Conservation (phyloP, 2,113 vertebrate species). For the Anarhynchus alexandrinus region DNA sequence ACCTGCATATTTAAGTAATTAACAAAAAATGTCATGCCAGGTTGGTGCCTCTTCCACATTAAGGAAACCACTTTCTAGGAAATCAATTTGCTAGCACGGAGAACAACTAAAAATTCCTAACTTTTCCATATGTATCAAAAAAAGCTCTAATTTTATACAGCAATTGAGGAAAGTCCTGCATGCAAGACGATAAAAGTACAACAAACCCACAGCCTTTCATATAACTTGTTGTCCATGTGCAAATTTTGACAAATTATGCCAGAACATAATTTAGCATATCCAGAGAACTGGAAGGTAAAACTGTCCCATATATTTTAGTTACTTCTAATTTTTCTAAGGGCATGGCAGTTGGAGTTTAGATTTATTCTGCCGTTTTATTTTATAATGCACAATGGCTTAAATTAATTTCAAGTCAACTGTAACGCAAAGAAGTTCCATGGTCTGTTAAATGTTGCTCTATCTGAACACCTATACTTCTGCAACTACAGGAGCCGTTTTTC, state of each 20-base stretch:
- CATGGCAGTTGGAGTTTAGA: neutral
- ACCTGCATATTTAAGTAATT: neutral
- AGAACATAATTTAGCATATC: neutral
- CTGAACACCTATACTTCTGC: neutral
- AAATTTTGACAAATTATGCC: neutral
- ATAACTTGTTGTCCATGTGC: neutral
- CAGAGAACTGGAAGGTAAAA: neutral
- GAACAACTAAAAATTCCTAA: accelerated
- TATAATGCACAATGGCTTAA: neutral
- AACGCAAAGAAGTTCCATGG: neutral
- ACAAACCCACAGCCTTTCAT: neutral
- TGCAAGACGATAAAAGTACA: neutral
- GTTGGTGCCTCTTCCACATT: neutral
- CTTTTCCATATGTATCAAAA: neutral
- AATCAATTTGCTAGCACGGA: neutral
- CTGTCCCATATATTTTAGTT: neutral
- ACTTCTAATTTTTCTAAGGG: neutral
- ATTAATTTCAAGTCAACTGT: neutral
- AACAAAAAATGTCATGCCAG: neutral
- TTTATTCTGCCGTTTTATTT: neutral
- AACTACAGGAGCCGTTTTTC: neutral
- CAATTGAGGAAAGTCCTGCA: neutral
- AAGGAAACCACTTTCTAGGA: neutral
- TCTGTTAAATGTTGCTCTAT: neutral
- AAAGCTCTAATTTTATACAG: neutral